Evolutionary conservation across 2,113 vertebrate species (phyloP).

Genomic region (Corvus moneduloides): DNA sequence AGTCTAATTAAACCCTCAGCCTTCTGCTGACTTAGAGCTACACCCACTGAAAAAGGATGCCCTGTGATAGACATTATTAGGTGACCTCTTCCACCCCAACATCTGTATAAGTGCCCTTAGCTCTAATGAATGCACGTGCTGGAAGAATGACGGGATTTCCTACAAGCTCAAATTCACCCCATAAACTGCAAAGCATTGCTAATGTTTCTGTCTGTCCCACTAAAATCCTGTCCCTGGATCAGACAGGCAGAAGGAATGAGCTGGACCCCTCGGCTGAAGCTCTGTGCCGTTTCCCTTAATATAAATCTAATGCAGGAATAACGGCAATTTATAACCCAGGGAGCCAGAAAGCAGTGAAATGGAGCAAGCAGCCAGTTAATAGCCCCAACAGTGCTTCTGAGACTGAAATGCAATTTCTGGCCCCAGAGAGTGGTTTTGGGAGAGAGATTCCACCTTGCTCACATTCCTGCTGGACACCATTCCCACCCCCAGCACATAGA

Average conservation of each 20-base stretch:
- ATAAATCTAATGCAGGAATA: background rate
- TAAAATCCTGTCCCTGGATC: background rate
- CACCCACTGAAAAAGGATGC: background rate
- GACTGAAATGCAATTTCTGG: background rate
- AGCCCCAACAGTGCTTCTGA: background rate
- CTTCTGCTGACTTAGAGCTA: background rate
- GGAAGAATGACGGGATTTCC: conserved; percentile 12
- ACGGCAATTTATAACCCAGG: background rate
- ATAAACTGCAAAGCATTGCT: conserved; percentile 20
- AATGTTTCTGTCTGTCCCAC: conserved; percentile 19
- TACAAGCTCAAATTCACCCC: conserved; percentile 48
- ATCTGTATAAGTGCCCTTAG: background rate
- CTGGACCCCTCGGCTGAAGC: background rate
- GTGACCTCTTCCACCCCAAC: background rate
- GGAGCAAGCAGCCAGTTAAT: background rate
- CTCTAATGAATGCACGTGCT: background rate
- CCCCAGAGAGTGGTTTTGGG: background rate
- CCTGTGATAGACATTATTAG: background rate
- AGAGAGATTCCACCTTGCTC: background rate
- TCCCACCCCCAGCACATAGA: background rate
- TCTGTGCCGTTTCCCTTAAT: background rate
- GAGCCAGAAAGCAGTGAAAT: conserved; percentile 10
- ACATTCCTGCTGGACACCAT: background rate
- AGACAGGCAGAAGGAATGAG: conserved; percentile 9
- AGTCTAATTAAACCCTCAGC: background rate